Percentiles rank a stretch among this genome's conserved stretches.
Conservation (phyloP, 2,113 vertebrate genomes). For the Collichthys lucidus region DNA sequence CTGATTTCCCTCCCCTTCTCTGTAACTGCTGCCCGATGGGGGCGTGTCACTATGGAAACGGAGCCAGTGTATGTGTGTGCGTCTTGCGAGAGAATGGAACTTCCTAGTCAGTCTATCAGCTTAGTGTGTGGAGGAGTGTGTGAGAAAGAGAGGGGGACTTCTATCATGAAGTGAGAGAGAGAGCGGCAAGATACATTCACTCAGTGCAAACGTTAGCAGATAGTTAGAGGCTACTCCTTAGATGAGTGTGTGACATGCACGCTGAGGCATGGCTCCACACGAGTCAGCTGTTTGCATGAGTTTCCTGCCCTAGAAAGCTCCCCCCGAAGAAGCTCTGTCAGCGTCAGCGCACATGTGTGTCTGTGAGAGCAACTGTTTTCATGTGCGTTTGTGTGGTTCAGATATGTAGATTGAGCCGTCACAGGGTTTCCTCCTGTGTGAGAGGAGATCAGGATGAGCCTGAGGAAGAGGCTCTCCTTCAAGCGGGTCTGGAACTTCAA, state of each 20-base stretch:
- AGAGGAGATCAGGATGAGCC: conserved; percentile 82
- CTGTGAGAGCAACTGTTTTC: conserved; percentile 29
- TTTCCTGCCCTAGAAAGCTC: conserved; percentile 42
- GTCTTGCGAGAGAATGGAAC: conserved; percentile 77
- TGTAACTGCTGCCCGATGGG: conserved; percentile 54
- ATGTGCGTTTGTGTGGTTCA: conserved; percentile 51
- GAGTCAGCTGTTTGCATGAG: conserved; percentile 33
- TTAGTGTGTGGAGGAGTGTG: conserved; percentile 56
- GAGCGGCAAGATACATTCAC: conserved; percentile 4
- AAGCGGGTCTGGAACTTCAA: conserved; percentile 85
- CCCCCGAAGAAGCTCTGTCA: conserved; percentile 27
- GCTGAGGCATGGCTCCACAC: conserved; percentile 49
- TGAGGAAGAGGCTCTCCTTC: conserved; percentile 87
- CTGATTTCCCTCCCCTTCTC: conserved; percentile 62
- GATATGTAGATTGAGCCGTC: conserved; percentile 70
- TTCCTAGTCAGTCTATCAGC: conserved; percentile 74
- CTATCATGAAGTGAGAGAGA: conserved; percentile 15
- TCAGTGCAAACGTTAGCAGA: conserved; percentile 3
- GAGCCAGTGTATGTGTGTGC: conserved; percentile 36
- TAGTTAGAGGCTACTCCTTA: not conserved
- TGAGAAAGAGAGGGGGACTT: conserved; percentile 25
- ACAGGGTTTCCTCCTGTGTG: conserved; percentile 65
- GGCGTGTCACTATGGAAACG: conserved; percentile 81
- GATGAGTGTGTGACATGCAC: conserved; percentile 18
- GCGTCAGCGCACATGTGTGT: conserved; percentile 19